Evolutionary conservation across 2,113 vertebrate species (phyloP), one percentile per base, ranked within the genome.

Genomic region (Chitala chitala): DNA sequence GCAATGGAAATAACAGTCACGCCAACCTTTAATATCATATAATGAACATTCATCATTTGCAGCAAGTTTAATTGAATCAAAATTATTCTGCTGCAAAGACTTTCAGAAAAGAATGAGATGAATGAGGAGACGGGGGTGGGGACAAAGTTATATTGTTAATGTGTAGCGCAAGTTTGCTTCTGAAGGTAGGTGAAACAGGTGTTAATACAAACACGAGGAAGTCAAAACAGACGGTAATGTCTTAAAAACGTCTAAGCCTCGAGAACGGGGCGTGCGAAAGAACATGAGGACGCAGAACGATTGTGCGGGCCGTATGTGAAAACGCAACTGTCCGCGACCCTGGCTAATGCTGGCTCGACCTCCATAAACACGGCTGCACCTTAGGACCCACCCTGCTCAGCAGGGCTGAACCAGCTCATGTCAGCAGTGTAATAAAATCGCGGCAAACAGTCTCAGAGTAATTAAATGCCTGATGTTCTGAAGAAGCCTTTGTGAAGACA

Each of bases 401-500:
- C 61, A 69, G 68, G 86, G 87, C 89, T 79, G 80, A 84, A 92
- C 85, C 89, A 84, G 87, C 79, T 83, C 48, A 80, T 85, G 89
- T 85, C 89, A 85, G 86, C 51, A 76, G 5, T 86, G 89, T 86
- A 91, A 94, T 92, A 93, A 94, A 92, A 91, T 86, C 87, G 86
- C 89, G 86, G 87, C 86, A 87, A 92, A 86, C 87, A 90, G 91
- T 88, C 89, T 92, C 89, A 88, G 90, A 93, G 93, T 94, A 94
- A 94, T 95, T 89, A 98, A 95, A 94, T 94, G 92, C 90, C 91
- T 92, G 88, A 91, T 90, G 92, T 91, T 89, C 93, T 93, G 93
- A 94, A 94, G 92, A 91, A 93, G 90, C 90, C 88, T 92, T 93
- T 93, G 93, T 91, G 86, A 93, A 94, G 94, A 95, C 94, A 93